Evolutionary conservation across 2,113 vertebrate species (phyloP).

Genomic region (Saccopteryx bilineata): DNA sequence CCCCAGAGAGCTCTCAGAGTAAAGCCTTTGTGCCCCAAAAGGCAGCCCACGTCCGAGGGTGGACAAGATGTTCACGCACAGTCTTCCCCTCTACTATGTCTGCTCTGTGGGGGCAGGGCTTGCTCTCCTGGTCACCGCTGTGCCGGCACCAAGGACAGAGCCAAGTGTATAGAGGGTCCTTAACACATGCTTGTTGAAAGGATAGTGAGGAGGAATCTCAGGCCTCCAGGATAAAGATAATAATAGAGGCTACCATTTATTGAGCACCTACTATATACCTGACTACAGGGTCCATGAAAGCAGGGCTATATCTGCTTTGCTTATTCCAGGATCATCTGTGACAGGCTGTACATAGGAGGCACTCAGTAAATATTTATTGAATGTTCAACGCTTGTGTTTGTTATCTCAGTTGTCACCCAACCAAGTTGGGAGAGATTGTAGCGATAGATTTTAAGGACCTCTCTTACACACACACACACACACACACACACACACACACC

Average conservation of each 20-base stretch:
- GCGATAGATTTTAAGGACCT: background rate
- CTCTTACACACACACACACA: background rate
- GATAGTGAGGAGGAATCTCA: background rate
- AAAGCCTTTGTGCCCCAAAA: background rate
- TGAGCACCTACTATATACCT: background rate
- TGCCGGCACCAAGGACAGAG: background rate
- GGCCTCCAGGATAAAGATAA: background rate
- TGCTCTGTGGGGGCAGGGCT: background rate
- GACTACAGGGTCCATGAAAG: background rate
- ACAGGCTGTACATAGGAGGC: background rate
- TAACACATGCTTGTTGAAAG: background rate
- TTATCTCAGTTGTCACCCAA: conserved; percentile 42
- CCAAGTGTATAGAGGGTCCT: background rate
- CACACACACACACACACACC: background rate
- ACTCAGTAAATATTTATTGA: conserved; percentile 5
- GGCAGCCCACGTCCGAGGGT: background rate
- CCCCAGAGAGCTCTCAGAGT: background rate
- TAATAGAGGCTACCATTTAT: background rate
- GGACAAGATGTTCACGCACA: background rate
- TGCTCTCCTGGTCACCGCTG: background rate
- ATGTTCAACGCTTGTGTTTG: background rate
- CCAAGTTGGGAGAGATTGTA: background rate
- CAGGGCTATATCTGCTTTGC: background rate
- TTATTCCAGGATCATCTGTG: background rate
- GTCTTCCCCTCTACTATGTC: background rate